Conservation (phyloP, 2,113 vertebrate genomes). For the Scomber japonicus region DNA sequence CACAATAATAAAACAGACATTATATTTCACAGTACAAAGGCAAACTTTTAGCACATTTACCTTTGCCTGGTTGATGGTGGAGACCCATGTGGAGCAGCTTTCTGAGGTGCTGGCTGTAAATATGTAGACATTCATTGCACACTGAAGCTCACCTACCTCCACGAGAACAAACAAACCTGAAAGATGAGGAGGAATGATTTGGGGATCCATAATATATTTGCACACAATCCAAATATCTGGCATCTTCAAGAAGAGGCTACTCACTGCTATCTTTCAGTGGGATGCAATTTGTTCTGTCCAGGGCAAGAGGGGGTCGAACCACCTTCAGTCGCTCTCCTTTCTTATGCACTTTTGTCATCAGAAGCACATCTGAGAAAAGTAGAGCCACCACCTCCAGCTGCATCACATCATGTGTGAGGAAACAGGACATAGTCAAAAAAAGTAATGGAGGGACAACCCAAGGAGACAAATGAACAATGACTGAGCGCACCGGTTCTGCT, state of each 20-base stretch:
- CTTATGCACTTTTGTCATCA: conserved; percentile 89
- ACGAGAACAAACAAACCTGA: conserved; percentile 84
- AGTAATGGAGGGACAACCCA: neutral
- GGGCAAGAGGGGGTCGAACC: conserved; percentile 85
- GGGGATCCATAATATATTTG: neutral
- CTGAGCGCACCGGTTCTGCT: conserved; percentile 24
- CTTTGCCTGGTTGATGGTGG: conserved; percentile 77
- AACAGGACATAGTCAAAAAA: neutral
- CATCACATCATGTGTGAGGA: neutral
- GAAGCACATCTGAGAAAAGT: conserved; percentile 89
- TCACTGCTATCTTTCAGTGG: conserved; percentile 87
- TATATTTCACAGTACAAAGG: no score
- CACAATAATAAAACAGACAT: no score
- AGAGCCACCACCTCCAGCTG: conserved; percentile 87
- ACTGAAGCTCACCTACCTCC: conserved; percentile 82
- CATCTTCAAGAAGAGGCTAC: conserved; percentile 28
- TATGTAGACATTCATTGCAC: conserved; percentile 78
- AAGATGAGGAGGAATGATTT: conserved; percentile 18
- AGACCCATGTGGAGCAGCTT: conserved; percentile 78
- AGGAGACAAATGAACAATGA: neutral
- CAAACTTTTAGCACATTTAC: conserved; percentile 55
- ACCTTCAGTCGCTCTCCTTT: conserved; percentile 87
- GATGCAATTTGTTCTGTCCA: conserved; percentile 84
- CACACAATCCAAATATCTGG: neutral
- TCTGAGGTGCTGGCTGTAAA: conserved; percentile 75